phyloP scores from a whole-genome alignment of 2,888 invertebrate species.

The Synanthedon myopaeformis region DNA sequence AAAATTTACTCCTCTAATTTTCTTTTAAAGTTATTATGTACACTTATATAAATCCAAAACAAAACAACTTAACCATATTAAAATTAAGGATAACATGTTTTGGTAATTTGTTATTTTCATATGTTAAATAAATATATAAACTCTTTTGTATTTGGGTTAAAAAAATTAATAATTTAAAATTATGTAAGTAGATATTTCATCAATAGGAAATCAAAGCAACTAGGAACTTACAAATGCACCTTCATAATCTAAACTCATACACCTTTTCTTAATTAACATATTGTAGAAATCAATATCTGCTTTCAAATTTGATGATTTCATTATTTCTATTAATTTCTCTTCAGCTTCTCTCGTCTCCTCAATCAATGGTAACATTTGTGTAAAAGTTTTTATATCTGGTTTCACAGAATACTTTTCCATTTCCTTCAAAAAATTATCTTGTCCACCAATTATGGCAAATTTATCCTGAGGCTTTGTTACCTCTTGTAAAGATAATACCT shows the following conservation, averaged over 20 bases:
- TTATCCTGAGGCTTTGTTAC: slow-evolving; percentile 73
- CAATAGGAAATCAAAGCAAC: too few relatives aligned
- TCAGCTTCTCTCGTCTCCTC: slow-evolving; percentile 78
- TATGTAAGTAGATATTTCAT: too few relatives aligned
- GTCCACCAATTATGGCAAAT: slow-evolving; percentile 83
- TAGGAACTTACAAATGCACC: slow-evolving; percentile 74
- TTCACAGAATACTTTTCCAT: slow-evolving; percentile 76
- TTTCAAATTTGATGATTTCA: slow-evolving; percentile 71
- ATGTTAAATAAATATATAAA: too few relatives aligned
- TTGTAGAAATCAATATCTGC: slow-evolving; percentile 89
- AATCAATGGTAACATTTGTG: slow-evolving; percentile 79
- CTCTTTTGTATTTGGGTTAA: too few relatives aligned
- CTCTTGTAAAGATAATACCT: slow-evolving; percentile 70
- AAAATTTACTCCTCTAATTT: too few relatives aligned
- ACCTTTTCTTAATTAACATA: slow-evolving; percentile 85
- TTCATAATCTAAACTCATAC: slow-evolving; percentile 75
- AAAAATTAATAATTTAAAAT: too few relatives aligned
- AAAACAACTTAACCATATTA: too few relatives aligned
- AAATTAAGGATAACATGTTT: too few relatives aligned
- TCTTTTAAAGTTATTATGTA: too few relatives aligned
- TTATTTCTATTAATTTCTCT: slow-evolving; percentile 72
- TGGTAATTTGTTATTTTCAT: too few relatives aligned
- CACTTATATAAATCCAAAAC: too few relatives aligned
- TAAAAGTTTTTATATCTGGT: slow-evolving; percentile 84
- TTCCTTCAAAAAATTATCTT: slow-evolving; percentile 77